A percentile compares a stretch with the other conserved stretches of the same genome.
phyloP scores from a whole-genome alignment of 1,140 invertebrate genomes.

The Trinorchestia longiramus region DNA sequence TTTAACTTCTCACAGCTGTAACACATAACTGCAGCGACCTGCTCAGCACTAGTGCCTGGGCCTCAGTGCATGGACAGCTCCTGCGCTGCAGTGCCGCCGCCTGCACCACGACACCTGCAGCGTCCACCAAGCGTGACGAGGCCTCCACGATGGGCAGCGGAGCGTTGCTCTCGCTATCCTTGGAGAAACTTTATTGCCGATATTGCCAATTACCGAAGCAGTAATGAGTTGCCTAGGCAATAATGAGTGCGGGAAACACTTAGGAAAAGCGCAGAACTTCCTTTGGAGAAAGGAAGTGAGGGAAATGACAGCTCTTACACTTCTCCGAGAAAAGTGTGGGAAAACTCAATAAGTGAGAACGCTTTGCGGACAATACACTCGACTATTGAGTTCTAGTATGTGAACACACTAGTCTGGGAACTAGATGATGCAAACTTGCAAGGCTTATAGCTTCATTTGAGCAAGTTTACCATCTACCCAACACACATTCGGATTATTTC shows the following conservation, averaged over 20 bases:
- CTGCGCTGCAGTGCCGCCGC: background rate
- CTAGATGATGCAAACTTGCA: background rate
- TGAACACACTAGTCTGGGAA: background rate
- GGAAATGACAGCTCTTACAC: background rate
- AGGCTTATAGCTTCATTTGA: too few species aligned
- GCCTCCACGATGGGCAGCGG: background rate
- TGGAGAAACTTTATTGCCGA: background rate
- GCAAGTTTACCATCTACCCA: too few species aligned
- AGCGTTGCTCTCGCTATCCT: background rate
- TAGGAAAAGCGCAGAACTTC: background rate
- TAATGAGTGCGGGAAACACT: background rate
- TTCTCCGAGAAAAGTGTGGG: background rate
- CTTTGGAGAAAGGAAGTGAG: background rate
- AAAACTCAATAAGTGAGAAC: background rate
- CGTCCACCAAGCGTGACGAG: background rate
- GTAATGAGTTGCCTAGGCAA: background rate
- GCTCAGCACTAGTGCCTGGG: too few species aligned
- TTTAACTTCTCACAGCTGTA: too few species aligned
- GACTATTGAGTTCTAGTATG: background rate
- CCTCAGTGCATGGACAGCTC: background rate
- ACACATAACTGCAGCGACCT: too few species aligned
- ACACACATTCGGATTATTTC: too few species aligned
- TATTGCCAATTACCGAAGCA: background rate
- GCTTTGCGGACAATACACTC: background rate
- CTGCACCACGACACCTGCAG: background rate